A percentile compares a stretch with the other conserved stretches of the same genome.
Conservation (phyloP, 2,888 invertebrate genomes). For the Ethmia dodecea region DNA sequence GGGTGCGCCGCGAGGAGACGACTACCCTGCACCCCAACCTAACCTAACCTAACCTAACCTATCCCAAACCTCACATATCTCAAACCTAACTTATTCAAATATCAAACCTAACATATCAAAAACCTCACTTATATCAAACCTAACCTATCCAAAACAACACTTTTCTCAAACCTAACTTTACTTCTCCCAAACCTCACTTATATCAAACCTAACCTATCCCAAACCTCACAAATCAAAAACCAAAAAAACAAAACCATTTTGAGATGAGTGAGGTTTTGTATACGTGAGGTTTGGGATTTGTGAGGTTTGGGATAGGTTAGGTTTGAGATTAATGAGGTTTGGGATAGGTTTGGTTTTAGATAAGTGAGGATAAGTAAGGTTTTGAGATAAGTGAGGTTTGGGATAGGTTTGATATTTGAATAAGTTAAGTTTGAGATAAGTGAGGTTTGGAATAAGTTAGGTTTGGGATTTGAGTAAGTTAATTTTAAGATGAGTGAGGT, state of each 20-base stretch:
- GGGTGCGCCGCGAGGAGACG: too few relatives aligned
- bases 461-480: too few relatives aligned
- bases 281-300: neutral
- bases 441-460: too few relatives aligned
- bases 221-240: conserved; percentile 6
- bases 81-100: conserved; percentile 8
- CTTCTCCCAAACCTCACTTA: conserved; percentile 7
- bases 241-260: conserved; percentile 2
- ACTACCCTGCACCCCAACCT: conserved; percentile 9
- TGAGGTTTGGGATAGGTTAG: neutral
- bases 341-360: too few relatives aligned
- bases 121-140: conserved; percentile 9
- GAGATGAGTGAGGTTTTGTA: neutral
- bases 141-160: conserved; percentile 7
- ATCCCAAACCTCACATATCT: conserved; percentile 7
- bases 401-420: too few relatives aligned
- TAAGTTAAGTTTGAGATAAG: too few relatives aligned
- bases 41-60: conserved; percentile 12
- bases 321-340: neutral
- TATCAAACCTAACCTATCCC: conserved; percentile 10
- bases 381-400: too few relatives aligned
- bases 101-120: conserved; percentile 8
- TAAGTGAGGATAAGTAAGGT: too few relatives aligned
- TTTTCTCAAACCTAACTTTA: conserved; percentile 7
- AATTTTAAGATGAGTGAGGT: too few relatives aligned